Evolutionary conservation across 2,797 vertebrate genomes (phyloP).

Genomic region (Prunella strophiata): DNA sequence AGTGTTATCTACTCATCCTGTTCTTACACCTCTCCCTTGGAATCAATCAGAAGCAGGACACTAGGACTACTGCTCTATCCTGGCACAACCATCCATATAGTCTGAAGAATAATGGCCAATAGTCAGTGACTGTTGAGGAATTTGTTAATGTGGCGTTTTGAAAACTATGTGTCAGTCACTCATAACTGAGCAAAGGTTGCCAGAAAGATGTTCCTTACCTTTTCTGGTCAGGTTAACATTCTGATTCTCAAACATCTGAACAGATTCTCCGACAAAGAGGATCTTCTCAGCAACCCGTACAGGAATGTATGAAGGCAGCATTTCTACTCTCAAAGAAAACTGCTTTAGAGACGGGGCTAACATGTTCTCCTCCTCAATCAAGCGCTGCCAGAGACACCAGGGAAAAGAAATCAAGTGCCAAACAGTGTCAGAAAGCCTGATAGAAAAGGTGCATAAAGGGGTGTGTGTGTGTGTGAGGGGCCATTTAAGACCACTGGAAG

Average conservation of each 20-base stretch:
- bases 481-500: neutral
- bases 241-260: slow-evolving; percentile 99
- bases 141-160: neutral
- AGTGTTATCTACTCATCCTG: neutral
- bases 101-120: neutral
- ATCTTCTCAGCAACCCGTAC: slow-evolving; percentile 97
- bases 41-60: neutral
- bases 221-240: slow-evolving; percentile 92
- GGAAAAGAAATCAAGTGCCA: neutral
- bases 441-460: neutral
- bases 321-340: slow-evolving; percentile 94
- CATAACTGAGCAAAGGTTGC: neutral
- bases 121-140: neutral
- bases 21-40: neutral
- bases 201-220: slow-evolving; percentile 75
- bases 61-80: neutral
- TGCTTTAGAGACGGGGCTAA: slow-evolving; percentile 95
- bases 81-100: neutral
- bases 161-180: neutral
- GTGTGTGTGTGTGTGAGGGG: neutral
- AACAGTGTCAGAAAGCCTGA: neutral
- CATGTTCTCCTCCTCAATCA: slow-evolving; percentile 99
- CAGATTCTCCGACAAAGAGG: slow-evolving; percentile 97
- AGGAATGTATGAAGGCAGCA: slow-evolving; percentile 97
- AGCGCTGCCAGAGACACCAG: slow-evolving; percentile 77